Conservation (phyloP, 2,888 invertebrate genomes). For the Drosophila algonquin region DNA sequence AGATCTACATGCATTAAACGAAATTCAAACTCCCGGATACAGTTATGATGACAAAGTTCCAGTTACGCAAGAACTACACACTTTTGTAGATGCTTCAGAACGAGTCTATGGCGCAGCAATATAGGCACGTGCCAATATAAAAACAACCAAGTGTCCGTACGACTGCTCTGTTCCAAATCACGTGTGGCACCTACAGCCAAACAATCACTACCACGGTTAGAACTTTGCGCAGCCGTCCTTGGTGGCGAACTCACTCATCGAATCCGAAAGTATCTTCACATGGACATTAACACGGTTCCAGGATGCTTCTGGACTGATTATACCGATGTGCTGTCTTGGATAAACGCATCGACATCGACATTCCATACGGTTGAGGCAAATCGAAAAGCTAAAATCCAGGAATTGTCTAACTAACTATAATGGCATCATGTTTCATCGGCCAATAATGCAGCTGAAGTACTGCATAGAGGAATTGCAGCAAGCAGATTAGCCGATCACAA, state of each 20-base stretch:
- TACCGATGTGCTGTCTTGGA: too few relatives aligned
- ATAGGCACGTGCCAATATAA: neutral
- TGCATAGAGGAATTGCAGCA: neutral
- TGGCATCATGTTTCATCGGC: neutral
- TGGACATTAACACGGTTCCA: too few relatives aligned
- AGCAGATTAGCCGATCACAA: neutral
- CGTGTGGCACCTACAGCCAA: too few relatives aligned
- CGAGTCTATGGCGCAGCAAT: constrained; percentile 2
- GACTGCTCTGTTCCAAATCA: too few relatives aligned
- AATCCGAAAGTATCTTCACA: too few relatives aligned
- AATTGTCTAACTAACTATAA: neutral
- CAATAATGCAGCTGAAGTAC: neutral
- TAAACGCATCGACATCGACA: too few relatives aligned
- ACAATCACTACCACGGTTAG: too few relatives aligned
- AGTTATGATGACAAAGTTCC: constrained; percentile 14
- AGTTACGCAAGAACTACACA: constrained; percentile 30
- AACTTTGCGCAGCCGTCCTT: too few relatives aligned
- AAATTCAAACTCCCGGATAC: neutral
- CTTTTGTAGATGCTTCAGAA: neutral
- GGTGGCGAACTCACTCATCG: too few relatives aligned
- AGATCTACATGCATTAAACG: neutral
- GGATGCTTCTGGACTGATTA: too few relatives aligned
- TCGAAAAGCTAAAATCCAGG: too few relatives aligned
- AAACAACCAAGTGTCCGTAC: neutral
- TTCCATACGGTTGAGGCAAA: too few relatives aligned